Base-by-base conservation (phyloP, 2,888 invertebrate species). In the Agonopterix heracliana region DNA sequence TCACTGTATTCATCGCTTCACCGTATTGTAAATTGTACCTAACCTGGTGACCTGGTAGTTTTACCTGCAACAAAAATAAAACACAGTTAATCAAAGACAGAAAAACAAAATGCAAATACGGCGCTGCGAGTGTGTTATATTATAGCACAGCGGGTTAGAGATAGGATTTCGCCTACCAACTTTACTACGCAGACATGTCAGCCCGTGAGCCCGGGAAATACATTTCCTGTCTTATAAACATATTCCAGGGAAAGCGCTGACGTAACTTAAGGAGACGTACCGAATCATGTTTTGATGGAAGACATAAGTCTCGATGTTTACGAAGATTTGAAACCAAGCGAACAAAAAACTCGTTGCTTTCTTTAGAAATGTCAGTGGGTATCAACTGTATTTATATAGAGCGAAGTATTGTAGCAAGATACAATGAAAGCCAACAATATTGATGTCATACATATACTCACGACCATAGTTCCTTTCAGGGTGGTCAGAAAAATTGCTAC, bases 201-300 rank as follows among this genome's bases (percentile, higher is more conserved):
- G 58, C 53, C 56, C 53, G 38, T 58, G 55, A 68, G 61, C 56
- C 64, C 60, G 61, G 64, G 53, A 72, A 74, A 76, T 66, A 74
- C 65, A 73, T 75, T 73, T 69, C 65, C 64, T 65, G 61, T 63
- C 64, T 71, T 71, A 74, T 72, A 74, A 73, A 71, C 61, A 65
- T 69, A 70, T 71, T 71, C 61, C 60, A 55, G 60, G 63, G 64
- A 68, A 71, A 68, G 63, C 62, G 69, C 66, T 66, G 66, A 68
- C 66, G 68, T 69, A 71, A 77, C 61, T 60, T 59, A 63, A 63
- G 57, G 55, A 65, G 63, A 67, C 62, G 57, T 63, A 64, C 55
- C 52, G 59, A 73, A 70, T 66, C 62, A 68, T 71, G 64, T 71
- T 73, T 68, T 65, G 64, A 71, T 64, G 60, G 63, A 55, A 57